Base-by-base conservation (phyloP, 2,113 vertebrate species). In the Pollachius pollachius region DNA sequence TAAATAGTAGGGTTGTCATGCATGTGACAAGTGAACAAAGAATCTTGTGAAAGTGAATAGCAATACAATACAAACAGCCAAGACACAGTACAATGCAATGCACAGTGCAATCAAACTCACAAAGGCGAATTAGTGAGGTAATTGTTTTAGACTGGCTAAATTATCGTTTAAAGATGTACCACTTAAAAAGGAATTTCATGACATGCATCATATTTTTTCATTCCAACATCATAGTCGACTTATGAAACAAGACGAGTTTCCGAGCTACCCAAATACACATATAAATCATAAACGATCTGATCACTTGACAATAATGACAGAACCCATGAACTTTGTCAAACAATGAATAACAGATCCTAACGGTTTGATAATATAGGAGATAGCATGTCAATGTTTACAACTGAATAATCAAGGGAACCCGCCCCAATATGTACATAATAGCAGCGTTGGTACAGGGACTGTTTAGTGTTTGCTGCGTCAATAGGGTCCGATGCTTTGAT, bases 321-420 rank as follows among this genome's bases (percentile, higher is more conserved):
- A 57, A 6, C n/a, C 54, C 54, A 3, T 57, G 54, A n/a, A 13
- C 41, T 8, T 13, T 2, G 41, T 48, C 1, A 48, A 12, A 48
- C 41, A 9, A 7, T 48, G 41, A 34, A 34, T 34, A 7, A 34
- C 30, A 34, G 30, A 34, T 34, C 30, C 4, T 34, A 34, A 34
- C 41, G 1, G 12, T 13, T 13, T 48, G 41, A 13, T 48, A 9
- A 57, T 57, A n/a, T 5, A 57, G 54, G 54, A n/a, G 54, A 5
- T 17, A n/a, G 3, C 54, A 13, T 41, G 69, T 56, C 76, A 72
- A 64, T 88, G 88, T 90, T 90, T 89, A 88, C 88, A 85, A 83
- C 77, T 81, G 76, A 66, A 27, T 64, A 70, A 69, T 77, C 84
- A 75, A 56, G 69, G 70, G 81, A 82, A 85, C 84, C 76, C 78